Evolutionary conservation across 2,113 vertebrate species (phyloP).

Genomic region (Platysternon megacephalum): DNA sequence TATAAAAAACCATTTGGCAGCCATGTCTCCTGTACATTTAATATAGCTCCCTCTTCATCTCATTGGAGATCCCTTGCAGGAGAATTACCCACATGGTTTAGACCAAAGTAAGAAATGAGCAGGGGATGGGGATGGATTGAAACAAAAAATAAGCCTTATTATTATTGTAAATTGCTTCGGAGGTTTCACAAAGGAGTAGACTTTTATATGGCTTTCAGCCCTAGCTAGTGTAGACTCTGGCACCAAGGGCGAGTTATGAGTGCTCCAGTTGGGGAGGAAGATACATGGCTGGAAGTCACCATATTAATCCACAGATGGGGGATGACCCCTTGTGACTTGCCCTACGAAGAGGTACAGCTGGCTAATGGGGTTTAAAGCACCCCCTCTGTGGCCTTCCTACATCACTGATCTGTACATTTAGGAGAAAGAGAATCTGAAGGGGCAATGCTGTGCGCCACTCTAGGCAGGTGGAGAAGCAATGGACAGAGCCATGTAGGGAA

Average conservation of each 20-base stretch:
- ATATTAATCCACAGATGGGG: not conserved
- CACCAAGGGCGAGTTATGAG: not conserved
- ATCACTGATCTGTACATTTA: not conserved
- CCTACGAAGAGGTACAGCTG: not conserved
- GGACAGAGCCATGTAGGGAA: not conserved
- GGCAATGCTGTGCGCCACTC: not conserved
- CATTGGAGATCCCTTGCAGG: not conserved
- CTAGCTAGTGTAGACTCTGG: not conserved
- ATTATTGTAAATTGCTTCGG: not conserved
- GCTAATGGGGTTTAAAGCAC: not conserved
- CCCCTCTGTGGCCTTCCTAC: not conserved
- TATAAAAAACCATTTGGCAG: not conserved
- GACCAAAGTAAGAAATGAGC: not conserved
- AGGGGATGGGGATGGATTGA: not conserved
- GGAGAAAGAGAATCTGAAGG: not conserved
- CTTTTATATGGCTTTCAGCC: not conserved
- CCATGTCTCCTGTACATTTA: not conserved
- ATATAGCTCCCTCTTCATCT: not conserved
- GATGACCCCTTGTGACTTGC: not conserved
- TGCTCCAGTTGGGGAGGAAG: not conserved
- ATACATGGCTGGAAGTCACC: not conserved
- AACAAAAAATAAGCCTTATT: not conserved
- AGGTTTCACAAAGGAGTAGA: not conserved
- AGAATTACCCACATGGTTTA: not conserved
- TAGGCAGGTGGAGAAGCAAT: not conserved